Percentiles rank a stretch among this genome's conserved stretches.
Evolutionary conservation across 2,888 invertebrate genomes (phyloP).

Genomic region (Xanthorhoe spadicearia): DNA sequence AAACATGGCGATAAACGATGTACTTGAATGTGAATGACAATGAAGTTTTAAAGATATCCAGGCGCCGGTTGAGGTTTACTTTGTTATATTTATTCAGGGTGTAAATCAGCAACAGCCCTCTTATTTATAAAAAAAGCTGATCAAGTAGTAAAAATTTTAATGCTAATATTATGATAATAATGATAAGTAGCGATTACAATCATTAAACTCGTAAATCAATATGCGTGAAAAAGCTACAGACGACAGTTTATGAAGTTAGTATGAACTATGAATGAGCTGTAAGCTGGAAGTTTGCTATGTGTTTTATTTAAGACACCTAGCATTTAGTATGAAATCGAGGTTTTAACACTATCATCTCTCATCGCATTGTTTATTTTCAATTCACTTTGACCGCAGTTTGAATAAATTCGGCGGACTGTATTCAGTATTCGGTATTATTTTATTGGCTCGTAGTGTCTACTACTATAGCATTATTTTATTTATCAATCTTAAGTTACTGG

Average conservation of each 20-base stretch:
- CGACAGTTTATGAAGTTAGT: not conserved
- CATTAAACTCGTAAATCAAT: no score
- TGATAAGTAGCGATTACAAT: no score
- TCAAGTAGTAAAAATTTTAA: no score
- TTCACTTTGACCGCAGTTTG: not conserved
- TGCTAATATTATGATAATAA: no score
- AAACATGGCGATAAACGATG: constrained; percentile 29
- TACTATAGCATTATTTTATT: constrained; percentile 6
- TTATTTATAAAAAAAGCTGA: not conserved
- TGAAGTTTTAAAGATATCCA: not conserved
- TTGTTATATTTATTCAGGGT: not conserved
- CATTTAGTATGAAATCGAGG: no score
- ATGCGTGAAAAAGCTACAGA: no score
- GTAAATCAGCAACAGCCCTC: not conserved
- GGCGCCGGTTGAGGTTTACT: constrained; percentile 1
- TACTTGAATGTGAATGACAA: constrained; percentile 25
- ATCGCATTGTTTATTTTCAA: not conserved
- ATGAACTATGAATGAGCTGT: not conserved
- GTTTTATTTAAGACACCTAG: not conserved
- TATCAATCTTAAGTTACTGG: constrained; percentile 17
- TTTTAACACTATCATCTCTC: not conserved
- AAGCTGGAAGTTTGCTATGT: not conserved
- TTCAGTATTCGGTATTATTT: constrained; percentile 7
- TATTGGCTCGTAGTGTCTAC: constrained; percentile 6
- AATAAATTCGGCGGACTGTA: not conserved